Evolutionary conservation across 2,888 invertebrate genomes (phyloP), one percentile per base, ranked within the genome.

Genomic region (Steromphala cineraria): DNA sequence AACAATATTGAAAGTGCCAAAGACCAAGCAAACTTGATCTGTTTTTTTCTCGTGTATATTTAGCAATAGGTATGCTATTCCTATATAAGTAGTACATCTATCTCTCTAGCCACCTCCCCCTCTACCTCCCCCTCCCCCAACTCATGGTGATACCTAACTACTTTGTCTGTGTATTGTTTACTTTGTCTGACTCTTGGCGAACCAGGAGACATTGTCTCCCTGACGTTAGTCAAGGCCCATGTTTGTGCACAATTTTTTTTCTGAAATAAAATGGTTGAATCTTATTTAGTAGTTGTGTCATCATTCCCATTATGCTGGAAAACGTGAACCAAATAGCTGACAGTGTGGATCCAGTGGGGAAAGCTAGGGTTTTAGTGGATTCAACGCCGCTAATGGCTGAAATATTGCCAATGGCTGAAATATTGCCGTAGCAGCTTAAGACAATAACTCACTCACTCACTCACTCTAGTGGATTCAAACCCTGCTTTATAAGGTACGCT

Each of bases 1-100:
- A 71, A 71, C 71, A 71, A 71, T 71, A 71, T 71, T 71, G 71
- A 71, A 28, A 71, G 71, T 71, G 71, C 71, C 71, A 71, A 71
- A 71, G 71, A 71, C 40, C 71, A 71, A 36, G 71, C 71, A 36
- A 36, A 71, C 71, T 71, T 71, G 36, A 71, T 71, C 28, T 40
- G 13, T 71, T 71, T 71, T 71, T 56, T 56, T 56, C 56, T 24
- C 71, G 71, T 71, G 71, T 71, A 71, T 71, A 36, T 71, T 71
- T 71, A 71, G 71, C 40, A 71, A 71, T 71, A 71, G 71, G 71
- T 71, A 71, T 31, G 36, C 28, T 19, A 36, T 19, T 40, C 36
- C 17, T 36, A 36, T n/a, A n/a, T 71, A 36, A 5, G 36, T 28
- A 19, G 28, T 36, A 36, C 40, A 40, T 71, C 71, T 71, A 36